Percentiles rank a stretch among this genome's conserved stretches.
Conservation (phyloP, 2,797 vertebrate genomes). For the Petrocephalus sullivani region DNA sequence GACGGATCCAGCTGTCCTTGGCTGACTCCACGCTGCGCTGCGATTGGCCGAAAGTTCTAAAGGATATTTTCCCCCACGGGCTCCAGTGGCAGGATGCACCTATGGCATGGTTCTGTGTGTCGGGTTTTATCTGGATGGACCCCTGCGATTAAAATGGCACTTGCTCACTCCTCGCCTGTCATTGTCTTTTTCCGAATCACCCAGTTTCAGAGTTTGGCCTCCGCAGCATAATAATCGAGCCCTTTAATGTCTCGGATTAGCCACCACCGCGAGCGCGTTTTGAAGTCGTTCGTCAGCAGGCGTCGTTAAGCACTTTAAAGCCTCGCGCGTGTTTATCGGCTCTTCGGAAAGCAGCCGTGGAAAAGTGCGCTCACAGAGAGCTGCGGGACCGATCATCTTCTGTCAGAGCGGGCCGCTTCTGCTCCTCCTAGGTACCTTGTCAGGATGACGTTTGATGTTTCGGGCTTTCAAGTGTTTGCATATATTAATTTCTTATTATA, state of each 20-base stretch:
- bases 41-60: background rate
- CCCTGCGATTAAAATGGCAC: background rate
- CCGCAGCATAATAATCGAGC: background rate
- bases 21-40: background rate
- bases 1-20: background rate
- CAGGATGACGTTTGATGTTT: background rate
- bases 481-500: constrained; percentile 5
- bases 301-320: background rate
- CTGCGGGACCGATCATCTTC: background rate
- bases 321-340: background rate
- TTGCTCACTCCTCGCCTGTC: background rate
- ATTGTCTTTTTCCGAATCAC: background rate
- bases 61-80: background rate
- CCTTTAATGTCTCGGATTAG: constrained; percentile 3
- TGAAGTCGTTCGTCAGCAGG: background rate
- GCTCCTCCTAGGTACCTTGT: background rate
- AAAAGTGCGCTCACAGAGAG: background rate
- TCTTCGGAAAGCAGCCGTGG: background rate
- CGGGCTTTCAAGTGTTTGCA: background rate
- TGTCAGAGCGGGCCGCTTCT: background rate
- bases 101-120: background rate
- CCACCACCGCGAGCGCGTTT: background rate
- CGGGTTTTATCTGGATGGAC: background rate
- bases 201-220: background rate
- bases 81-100: background rate